Evolutionary conservation across 2,797 vertebrate species (phyloP), one percentile per base, ranked within the genome.

Genomic region (Cuniculus paca): DNA sequence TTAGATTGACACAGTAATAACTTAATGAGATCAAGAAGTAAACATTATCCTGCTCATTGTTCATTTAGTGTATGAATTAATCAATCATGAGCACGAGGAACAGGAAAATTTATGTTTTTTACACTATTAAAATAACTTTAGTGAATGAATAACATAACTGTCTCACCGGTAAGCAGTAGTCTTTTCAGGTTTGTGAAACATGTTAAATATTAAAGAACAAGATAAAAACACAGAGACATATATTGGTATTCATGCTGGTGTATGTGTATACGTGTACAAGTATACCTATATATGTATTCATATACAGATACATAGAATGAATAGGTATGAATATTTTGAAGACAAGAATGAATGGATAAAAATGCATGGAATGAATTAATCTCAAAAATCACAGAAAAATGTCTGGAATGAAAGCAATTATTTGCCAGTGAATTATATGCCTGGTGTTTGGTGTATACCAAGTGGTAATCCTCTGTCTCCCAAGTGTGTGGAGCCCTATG

Each of bases 1-100:
- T 86, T 84, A 90, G 31, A 77, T 91, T 93, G 28, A 12, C 87
- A 13, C 79, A 93, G 88, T 87, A 61, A 86, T n/a, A 91, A 65
- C 34, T 50, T 87, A 58, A 12, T 31, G 17, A 90, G 82, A 39
- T 17, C 22, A 0, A 1, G 42, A 84, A 91, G 50, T 10, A n/a
- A 26, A 34, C 56, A 82, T 85, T 61, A 52, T 28, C 39, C 58
- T 54, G 8, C 34, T 74, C 2, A 79, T 28, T 12, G 13, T 89
- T 82, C 42, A 88, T 54, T 84, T 34, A 39, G 10, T 58, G 2
- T 45, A 19, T 39, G 70, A 95, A 85, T 90, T 74, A n/a, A 39
- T 81, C 60, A 31, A 39, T 74, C 16, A 7, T 65, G 50, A 16
- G 94, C 34, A 82, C 9, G 65, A 26, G 9, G 9, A 95, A 86